Base-by-base conservation (phyloP, 2,888 invertebrate genomes). In the Amphipoea lucens region DNA sequence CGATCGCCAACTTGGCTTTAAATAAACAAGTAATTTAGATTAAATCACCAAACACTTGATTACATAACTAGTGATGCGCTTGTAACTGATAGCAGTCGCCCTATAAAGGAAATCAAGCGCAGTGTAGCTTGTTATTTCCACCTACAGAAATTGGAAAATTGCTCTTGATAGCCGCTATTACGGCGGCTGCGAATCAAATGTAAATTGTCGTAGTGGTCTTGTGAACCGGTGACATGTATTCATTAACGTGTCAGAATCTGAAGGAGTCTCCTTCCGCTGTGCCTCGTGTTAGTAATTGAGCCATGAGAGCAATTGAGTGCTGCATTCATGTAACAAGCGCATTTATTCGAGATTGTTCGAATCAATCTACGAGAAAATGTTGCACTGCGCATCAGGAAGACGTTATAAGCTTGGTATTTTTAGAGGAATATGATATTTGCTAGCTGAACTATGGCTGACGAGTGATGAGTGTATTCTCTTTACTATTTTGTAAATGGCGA, bases 61-160 rank as follows among this genome's bases (percentile, higher is more conserved):
- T 74, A 63, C 23, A 48, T 72, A 60, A 74, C 45, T 51, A 78
- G 23, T 62, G 76, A 74, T 82, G 67, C 74, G 40, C 54, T 70
- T 76, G 17, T 65, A 48, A 57, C 40, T 79, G 68, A 76, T 72
- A 79, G 42, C 51, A 51, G n/a, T 67, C n/a, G 23, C 42, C 54
- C 48, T n/a, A 40, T 62, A 48, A 23, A 74, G 66, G 73, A 82
- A 76, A 74, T 71, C 67, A 86, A 70, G 54, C 86, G 29, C 71
- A 86, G 74, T 76, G 17, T 60, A 74, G 57, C 76, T 83, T 83
- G 86, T 80, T 80, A 86, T 79, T 76, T 40, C 60, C 63, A 63
- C 36, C 7, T 20, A 70, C 65, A 74, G 78, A 74, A 71, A 86
- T 86, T 80, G 76, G 60, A 79, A 87, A 85, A 86, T 86, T 82